These are phyloP conservation scores for Halisarca cf. caerulea DNA, from an alignment of 37 sponge, comb jelly and placozoan genomes.

Conservation along the genomic window DNA sequence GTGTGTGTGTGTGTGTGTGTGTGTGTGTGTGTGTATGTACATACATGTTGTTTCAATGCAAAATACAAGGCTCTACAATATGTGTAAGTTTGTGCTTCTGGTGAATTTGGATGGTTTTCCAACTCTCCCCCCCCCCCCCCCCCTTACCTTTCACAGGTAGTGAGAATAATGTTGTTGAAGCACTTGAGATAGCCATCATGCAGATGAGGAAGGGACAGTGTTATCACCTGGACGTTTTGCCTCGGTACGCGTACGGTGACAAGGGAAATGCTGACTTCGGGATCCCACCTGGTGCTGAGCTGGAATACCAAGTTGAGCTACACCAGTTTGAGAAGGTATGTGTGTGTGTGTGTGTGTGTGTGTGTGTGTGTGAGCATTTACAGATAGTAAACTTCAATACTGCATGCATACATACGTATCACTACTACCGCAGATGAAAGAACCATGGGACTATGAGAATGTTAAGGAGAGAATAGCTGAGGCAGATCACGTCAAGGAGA, in stretches of 20 bases:
- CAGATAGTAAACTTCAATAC: not conserved
- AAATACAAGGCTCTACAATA: too few species aligned
- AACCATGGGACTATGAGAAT: constrained; percentile 77
- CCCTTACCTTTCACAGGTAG: constrained; percentile 35
- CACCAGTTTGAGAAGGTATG: constrained; percentile 66
- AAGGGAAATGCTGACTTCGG: constrained; percentile 42
- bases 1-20: not conserved
- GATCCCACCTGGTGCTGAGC: constrained; percentile 72
- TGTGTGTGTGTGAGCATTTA: constrained; percentile 12
- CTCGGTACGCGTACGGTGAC: constrained; percentile 73
- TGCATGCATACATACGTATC: too few species aligned
- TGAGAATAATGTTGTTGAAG: constrained; percentile 49
- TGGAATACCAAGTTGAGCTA: constrained; percentile 69
- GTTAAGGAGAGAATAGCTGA: constrained; percentile 75
- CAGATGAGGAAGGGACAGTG: constrained; percentile 82
- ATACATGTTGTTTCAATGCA: too few species aligned
- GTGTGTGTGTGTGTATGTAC: not conserved
- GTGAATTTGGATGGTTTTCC: too few species aligned
- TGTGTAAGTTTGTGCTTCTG: too few species aligned
- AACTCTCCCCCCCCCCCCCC: too few species aligned
- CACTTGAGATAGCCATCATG: constrained; percentile 80
- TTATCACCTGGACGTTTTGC: constrained; percentile 52
- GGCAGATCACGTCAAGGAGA: constrained; percentile 69
- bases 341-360: constrained; percentile 26
- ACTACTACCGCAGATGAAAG: constrained; percentile 44